Base-by-base conservation (phyloP, 1,140 invertebrate genomes). In the Drosophila dunni region DNA sequence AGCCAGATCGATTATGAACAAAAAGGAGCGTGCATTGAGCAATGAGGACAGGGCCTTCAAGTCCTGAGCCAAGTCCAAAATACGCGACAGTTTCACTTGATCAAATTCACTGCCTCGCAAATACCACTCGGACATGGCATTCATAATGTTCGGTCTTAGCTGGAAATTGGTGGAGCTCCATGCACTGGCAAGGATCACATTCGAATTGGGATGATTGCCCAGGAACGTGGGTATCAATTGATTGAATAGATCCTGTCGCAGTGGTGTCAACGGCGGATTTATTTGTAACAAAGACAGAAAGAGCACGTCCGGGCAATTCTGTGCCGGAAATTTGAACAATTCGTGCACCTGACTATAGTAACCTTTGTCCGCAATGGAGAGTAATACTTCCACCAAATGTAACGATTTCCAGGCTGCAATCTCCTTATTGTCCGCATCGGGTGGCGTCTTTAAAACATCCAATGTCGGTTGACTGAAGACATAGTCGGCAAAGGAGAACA, bases 61-160 rank as follows among this genome's bases (percentile, higher is more conserved):
- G 93, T 99, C 99, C 93, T 99, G 99, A 2, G 98, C 98, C 7
- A 99, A 96, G 91, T 99, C 98, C 17, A 99, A 93, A 79, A 99
- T 99, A 29, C 98, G 93, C 0, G 98, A 98, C 2, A 99, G 93
- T 89, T 98, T 95, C 1, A 96, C 96, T 92, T 99, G 98, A 93
- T 99, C 98, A 84, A 96, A 96, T 75, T 98, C 98, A 20, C 63
- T 78, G 29, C 96, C 96, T 29, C 97, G 94, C 68, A 97, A 94
- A 92, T 99, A 99, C 97, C 98, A 99, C 62, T 99, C 98, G 2
- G 97, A 97, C 98, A 99, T 99, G 0, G 98, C 95, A 80, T 98
- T 97, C 96, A 99, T 98, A 36, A 99, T 97, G 46, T 98, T 96
- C 4, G 96, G 95, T 66, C 97, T 96, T 40, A 97, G 94, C 58